Evolutionary conservation across 2,113 vertebrate genomes (phyloP).

Genomic region (Rhinolophus sinicus): DNA sequence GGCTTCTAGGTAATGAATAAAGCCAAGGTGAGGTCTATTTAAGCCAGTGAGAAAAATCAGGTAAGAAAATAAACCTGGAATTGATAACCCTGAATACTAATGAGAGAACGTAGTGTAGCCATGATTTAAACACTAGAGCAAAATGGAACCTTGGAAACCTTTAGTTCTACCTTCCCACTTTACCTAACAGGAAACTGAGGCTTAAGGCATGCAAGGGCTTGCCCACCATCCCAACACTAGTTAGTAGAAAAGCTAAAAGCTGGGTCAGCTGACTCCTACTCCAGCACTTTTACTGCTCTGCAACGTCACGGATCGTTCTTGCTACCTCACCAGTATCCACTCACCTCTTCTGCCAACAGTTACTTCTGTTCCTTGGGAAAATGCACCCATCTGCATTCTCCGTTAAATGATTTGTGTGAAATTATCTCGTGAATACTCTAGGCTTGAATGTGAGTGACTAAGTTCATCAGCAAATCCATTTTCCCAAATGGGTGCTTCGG

Average conservation of each 20-base stretch:
- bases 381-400: neutral
- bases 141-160: neutral
- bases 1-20: constrained; percentile 41
- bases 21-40: constrained; percentile 17
- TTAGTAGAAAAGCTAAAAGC: neutral
- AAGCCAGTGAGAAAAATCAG: constrained; percentile 4
- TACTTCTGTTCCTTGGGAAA: neutral
- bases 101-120: neutral
- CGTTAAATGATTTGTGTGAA: neutral
- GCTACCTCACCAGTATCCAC: neutral
- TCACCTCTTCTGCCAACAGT: neutral
- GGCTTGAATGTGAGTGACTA: neutral
- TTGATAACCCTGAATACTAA: constrained; percentile 11
- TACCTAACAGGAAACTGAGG: constrained; percentile 5
- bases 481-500: neutral
- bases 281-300: no score
- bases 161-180: neutral
- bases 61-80: neutral
- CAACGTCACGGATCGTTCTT: accelerated
- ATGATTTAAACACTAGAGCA: neutral
- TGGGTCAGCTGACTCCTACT: neutral
- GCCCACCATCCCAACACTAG: neutral
- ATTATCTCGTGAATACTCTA: neutral
- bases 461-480: neutral
- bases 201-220: neutral